Evolutionary conservation across 2,113 vertebrate species (phyloP).

Genomic region (Dasyurus viverrinus): DNA sequence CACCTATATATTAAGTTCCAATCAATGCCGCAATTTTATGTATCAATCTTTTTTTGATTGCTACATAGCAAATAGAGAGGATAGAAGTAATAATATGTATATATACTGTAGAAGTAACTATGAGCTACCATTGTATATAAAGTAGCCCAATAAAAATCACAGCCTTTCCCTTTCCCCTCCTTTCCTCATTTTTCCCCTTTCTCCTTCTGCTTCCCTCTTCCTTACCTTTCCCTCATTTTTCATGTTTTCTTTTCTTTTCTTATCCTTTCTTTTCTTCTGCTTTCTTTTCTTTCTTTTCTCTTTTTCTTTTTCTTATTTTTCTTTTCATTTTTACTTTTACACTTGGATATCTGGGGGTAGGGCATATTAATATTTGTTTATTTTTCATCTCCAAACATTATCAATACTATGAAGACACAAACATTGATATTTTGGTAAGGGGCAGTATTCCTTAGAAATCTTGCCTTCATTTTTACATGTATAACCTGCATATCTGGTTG

Average conservation of each 20-base stretch:
- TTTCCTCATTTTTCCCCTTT: neutral
- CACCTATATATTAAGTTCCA: slow-evolving; percentile 8
- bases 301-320: neutral
- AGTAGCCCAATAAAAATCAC: neutral
- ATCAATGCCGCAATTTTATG: slow-evolving; percentile 59
- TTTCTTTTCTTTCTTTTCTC: neutral
- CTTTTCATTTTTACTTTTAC: neutral
- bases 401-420: neutral
- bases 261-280: neutral
- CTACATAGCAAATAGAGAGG: slow-evolving; percentile 21
- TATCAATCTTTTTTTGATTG: slow-evolving; percentile 55
- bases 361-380: neutral
- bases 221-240: neutral
- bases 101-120: neutral
- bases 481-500: neutral
- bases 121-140: slow-evolving; percentile 1
- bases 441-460: neutral
- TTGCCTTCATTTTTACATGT: neutral
- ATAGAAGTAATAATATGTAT: slow-evolving; percentile 3
- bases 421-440: neutral
- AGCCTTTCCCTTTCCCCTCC: neutral
- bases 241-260: neutral
- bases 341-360: neutral
- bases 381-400: neutral
- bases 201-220: neutral